These are phyloP conservation scores for Liasis olivaceus DNA, from an alignment of 2,797 vertebrate genomes.

Conservation along the genomic window DNA sequence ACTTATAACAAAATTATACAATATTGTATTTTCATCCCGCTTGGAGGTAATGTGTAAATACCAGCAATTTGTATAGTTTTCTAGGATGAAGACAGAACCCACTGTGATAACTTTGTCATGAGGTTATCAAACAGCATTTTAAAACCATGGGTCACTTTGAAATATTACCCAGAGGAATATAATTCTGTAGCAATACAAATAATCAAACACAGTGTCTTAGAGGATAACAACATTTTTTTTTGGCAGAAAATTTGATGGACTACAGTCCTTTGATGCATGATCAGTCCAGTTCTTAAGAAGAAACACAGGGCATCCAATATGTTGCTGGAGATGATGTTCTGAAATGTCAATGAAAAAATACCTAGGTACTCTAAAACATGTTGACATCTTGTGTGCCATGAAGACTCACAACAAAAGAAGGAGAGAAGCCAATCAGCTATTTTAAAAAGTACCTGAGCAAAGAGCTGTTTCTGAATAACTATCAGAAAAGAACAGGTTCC, in stretches of 20 bases:
- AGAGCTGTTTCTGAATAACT: background rate
- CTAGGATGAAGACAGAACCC: background rate
- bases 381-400: background rate
- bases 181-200: background rate
- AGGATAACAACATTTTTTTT: background rate
- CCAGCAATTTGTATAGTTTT: background rate
- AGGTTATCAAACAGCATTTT: background rate
- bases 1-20: background rate
- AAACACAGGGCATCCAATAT: background rate
- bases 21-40: background rate
- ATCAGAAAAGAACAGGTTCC: background rate
- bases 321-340: too few relatives aligned
- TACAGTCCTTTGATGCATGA: background rate
- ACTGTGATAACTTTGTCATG: background rate
- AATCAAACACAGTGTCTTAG: background rate
- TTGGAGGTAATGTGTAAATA: background rate
- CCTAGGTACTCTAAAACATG: background rate
- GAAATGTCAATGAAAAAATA: background rate
- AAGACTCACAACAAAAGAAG: background rate
- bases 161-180: background rate
- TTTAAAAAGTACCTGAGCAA: background rate
- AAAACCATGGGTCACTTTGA: background rate
- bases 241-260: background rate
- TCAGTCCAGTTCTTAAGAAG: background rate
- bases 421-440: background rate